Evolutionary conservation across 2,888 invertebrate genomes (phyloP), one percentile per base, ranked within the genome.

Genomic region (Drepana falcataria): DNA sequence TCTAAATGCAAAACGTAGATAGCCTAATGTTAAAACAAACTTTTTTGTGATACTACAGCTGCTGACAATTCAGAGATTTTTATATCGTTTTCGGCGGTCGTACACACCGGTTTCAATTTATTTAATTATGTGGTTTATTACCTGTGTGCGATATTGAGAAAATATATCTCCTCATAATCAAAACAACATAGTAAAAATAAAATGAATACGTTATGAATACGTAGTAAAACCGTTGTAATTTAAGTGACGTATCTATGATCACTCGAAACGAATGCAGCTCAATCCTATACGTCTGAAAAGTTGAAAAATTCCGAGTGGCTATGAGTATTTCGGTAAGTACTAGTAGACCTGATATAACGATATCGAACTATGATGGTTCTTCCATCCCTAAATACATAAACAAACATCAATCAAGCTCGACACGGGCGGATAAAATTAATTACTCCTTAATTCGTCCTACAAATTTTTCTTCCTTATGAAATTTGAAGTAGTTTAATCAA

Each of bases 361-460:
- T 9, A 44, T 9, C n/a, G n/a, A 44, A 6, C 44, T 9, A 9
- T 3, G 9, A 44, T 9, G 9, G 1, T 44, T 9, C 9, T 44
- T 9, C 44, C 44, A 44, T 44, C 44, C 44, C 44, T 44, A 44
- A 44, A n/a, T n/a, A n/a, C n/a, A 44, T 44, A 44, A 44, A 44
- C 44, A 44, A 44, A 6, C 9, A 44, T 44, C 44, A 44, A 9
- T 9, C 44, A 9, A 6, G 44, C 9, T 9, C 6, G 44, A 7
- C 44, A 44, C 9, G 44, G 9, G 7, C 44, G 44, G 44, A 44
- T 44, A 44, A 44, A 44, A 44, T 44, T 44, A 44, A 47, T 53
- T 51, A 35, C 41, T 9, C 35, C 53, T 37, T 21, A 49, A 56
- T 56, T 56, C 48, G 55, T 48, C 52, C 53, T 51, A 55, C 47